Evolutionary conservation across 2,888 invertebrate species (phyloP).

Genomic region (Hemistola chrysoprasaria): DNA sequence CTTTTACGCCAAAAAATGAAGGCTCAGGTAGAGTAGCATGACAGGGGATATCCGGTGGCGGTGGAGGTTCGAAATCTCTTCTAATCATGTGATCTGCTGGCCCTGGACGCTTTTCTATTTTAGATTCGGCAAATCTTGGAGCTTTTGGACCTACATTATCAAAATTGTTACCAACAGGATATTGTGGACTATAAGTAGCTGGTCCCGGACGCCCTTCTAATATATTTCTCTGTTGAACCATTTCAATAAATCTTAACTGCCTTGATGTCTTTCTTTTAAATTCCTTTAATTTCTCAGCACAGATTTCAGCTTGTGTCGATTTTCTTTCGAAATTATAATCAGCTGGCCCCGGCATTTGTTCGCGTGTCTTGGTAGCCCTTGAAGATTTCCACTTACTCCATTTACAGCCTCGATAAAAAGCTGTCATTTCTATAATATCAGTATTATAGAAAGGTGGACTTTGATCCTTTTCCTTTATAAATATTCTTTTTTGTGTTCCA

Average conservation of each 20-base stretch:
- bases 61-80: conserved; percentile 54
- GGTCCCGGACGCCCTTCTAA: conserved; percentile 58
- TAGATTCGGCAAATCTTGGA: conserved; percentile 41
- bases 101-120: conserved; percentile 45
- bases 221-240: conserved; percentile 51
- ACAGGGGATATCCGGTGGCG: conserved; percentile 36
- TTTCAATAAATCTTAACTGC: conserved; percentile 63
- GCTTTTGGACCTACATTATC: conserved; percentile 49
- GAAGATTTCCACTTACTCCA: conserved; percentile 61
- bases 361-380: conserved; percentile 30
- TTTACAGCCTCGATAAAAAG: conserved; percentile 67
- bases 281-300: conserved; percentile 54
- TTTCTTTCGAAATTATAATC: conserved; percentile 46
- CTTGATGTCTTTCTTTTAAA: conserved; percentile 52
- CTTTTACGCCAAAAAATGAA: conserved; percentile 58
- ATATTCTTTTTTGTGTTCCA: conserved; percentile 37
- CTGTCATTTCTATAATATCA: conserved; percentile 47
- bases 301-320: conserved; percentile 39
- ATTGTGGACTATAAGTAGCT: conserved; percentile 49
- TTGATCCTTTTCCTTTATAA: conserved; percentile 25
- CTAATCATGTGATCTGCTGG: conserved; percentile 55
- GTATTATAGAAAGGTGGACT: conserved; percentile 58
- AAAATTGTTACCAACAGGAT: conserved; percentile 43
- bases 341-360: conserved; percentile 57
- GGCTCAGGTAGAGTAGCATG: conserved; percentile 47